Evolutionary conservation across 92 coral and sea anemone species (phyloP).

Genomic region (Metridium senile): DNA sequence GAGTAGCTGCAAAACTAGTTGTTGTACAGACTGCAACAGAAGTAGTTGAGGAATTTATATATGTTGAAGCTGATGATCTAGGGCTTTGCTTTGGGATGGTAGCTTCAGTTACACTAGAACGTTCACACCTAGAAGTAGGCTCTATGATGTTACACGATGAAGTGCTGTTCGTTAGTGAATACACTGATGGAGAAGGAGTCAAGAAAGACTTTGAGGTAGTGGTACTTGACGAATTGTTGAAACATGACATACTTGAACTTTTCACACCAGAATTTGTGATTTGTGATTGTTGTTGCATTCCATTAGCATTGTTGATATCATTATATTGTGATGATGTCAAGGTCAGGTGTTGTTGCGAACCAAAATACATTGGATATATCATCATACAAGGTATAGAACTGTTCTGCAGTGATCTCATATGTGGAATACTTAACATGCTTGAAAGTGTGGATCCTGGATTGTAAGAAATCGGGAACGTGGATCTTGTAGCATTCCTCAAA

Average conservation of each 20-base stretch:
- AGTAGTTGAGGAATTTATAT: no score
- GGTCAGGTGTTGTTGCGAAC: not conserved
- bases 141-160: no score
- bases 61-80: no score
- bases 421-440: not conserved
- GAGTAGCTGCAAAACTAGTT: no score
- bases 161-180: not conserved
- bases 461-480: not conserved
- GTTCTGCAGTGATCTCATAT: not conserved
- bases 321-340: no score
- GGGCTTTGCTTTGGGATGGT: no score
- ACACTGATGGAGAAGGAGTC: not conserved
- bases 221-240: not conserved
- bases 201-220: not conserved
- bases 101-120: no score
- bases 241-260: not conserved
- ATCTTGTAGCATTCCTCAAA: not conserved
- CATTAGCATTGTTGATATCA: no score
- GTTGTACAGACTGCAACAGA: no score
- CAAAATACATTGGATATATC: not conserved
- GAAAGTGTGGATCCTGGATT: constrained; percentile 1
- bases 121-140: no score
- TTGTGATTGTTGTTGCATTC: no score
- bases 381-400: constrained; percentile 2
- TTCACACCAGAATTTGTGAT: no score